Conservation (phyloP, 2,888 invertebrate species). For the Syritta pipiens region DNA sequence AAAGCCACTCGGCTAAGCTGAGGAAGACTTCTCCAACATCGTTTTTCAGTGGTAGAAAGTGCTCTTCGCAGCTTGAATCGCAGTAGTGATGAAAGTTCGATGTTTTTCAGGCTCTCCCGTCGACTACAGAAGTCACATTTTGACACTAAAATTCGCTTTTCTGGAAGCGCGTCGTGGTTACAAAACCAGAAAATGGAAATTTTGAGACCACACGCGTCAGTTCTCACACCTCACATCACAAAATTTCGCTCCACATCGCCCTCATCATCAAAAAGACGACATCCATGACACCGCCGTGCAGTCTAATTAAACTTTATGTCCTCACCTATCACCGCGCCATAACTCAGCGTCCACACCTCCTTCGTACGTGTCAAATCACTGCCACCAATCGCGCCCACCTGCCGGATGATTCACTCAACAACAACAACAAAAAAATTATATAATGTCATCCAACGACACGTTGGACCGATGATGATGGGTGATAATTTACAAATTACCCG, state of each 20-base stretch:
- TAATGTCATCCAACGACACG: constrained; percentile 61
- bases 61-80: too few species aligned
- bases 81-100: too few species aligned
- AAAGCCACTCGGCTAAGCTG: too few species aligned
- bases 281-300: constrained; percentile 7
- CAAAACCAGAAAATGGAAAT: too few species aligned
- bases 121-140: too few species aligned
- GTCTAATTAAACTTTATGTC: constrained; percentile 47
- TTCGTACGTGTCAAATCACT: constrained; percentile 57
- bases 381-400: constrained; percentile 40
- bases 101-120: too few species aligned
- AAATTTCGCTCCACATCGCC: background rate
- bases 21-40: too few species aligned
- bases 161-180: too few species aligned
- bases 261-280: too few species aligned
- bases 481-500: constrained; percentile 69
- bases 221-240: background rate
- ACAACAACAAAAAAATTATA: background rate
- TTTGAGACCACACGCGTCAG: too few species aligned
- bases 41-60: too few species aligned
- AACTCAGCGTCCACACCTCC: constrained; percentile 49
- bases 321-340: constrained; percentile 26
- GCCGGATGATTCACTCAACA: constrained; percentile 41
- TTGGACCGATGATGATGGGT: constrained; percentile 65
- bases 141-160: too few species aligned